Evolutionary conservation across 2,888 invertebrate genomes (phyloP).

Genomic region (Macropis europaea): DNA sequence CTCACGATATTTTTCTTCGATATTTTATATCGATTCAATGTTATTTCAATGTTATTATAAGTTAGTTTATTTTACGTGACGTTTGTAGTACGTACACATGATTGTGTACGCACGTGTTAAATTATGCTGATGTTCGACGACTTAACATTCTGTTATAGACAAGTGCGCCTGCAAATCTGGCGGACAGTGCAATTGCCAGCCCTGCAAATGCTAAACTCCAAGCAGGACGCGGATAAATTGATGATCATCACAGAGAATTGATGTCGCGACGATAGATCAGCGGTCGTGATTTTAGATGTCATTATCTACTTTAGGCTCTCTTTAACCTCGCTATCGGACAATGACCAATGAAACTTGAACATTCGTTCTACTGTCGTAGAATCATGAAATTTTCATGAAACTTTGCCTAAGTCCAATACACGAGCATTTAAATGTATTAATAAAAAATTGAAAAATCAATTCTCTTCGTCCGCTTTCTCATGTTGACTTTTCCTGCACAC

Average conservation of each 20-base stretch:
- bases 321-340: background rate
- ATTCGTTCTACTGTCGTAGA: background rate
- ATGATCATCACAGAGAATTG: slow-evolving; percentile 6
- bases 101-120: no score
- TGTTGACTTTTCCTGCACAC: no score
- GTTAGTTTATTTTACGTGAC: no score
- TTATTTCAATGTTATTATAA: background rate
- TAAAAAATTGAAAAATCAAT: slow-evolving; percentile 20
- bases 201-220: slow-evolving; percentile 52
- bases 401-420: slow-evolving; percentile 2
- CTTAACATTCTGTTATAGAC: slow-evolving; percentile 63
- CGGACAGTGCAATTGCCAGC: slow-evolving; percentile 54
- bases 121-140: no score
- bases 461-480: background rate
- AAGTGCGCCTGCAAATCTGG: slow-evolving; percentile 72
- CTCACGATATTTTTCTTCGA: background rate
- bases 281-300: slow-evolving; percentile 20
- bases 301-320: slow-evolving; percentile 1
- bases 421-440: slow-evolving; percentile 10
- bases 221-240: background rate
- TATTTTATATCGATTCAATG: background rate
- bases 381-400: background rate
- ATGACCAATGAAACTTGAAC: background rate
- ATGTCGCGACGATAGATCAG: slow-evolving; percentile 10
- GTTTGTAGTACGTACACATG: no score